Evolutionary conservation across 2,888 invertebrate genomes (phyloP), one percentile per base, ranked within the genome.

Genomic region (Lathronympha strigana): DNA sequence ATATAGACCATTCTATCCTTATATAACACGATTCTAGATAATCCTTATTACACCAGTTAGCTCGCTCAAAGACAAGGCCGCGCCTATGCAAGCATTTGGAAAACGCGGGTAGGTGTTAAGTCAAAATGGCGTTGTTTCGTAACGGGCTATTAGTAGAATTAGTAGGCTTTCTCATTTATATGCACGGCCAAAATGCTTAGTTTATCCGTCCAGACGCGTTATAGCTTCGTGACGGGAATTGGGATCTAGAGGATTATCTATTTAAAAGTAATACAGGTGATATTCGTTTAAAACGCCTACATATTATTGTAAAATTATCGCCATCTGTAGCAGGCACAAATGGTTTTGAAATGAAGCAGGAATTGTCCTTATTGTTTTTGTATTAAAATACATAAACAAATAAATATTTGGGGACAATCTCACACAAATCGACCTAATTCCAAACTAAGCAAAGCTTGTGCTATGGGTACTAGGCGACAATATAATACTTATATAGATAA

Each of bases 171-270:
- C 71, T 74, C 64, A 80, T 80, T 76, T 69, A 68, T 69, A 78
- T 78, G 77, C 78, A 68, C 71, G 71, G 58, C 61, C 66, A 70
- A 61, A 63, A 15, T 64, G 43, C 67, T 63, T 73, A 81, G 79
- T 82, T 84, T 79, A 80, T 80, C 78, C 76, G 72, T 67, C 74
- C 72, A 73, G 79, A 81, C 77, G 78, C 78, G 80, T 83, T 83
- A 76, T 76, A 72, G 71, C 75, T 73, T 72, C 86, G 85, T 85
- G 86, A 79, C 78, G 66, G 62, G 81, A 79, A 78, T 75, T 25
- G n/a, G 53, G 36, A 15, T 23, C 36, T 53, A n/a, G 13, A 6
- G 21, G 43, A 23, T 47, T 47, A 47, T 4, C 38, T 38, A 15
- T 38, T 5, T n/a, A n/a, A n/a, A n/a, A n/a, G 11, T 38, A 33